Base-by-base conservation (phyloP, 2,113 vertebrate species). In the Empidonax alnorum region DNA sequence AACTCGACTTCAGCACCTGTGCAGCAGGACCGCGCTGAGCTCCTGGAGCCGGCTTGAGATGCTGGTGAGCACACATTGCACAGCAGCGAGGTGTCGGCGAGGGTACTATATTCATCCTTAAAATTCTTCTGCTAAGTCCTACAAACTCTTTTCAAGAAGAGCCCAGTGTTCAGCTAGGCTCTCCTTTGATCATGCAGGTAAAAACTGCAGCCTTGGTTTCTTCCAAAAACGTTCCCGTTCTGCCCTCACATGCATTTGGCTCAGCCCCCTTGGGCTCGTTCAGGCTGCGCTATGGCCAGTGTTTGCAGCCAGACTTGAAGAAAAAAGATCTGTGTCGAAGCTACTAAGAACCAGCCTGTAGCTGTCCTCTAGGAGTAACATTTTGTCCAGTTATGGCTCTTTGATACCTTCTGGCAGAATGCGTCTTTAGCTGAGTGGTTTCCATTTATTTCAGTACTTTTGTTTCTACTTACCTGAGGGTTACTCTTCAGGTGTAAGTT, bases 11-110 rank as follows among this genome's bases (percentile, higher is more conserved):
- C 22, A 12, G 69, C n/a, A 14, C 27, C 50, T 11, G 31, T 16
- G 82, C n/a, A 5, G 20, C 50, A 35, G 44, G n/a, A 10, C 49
- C 13, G 3, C 10, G 1, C 41, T 2, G 35, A 66, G 56, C 18
- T 10, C 55, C 22, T 2, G 2, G 20, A 13, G 33, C 7, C 44
- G 5, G 14, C 5, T 41, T 9, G 5, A 4, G 47, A 30, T 15
- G 12, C 24, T 5, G 27, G 37, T 31, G 39, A 53, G n/a, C 6
- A 1, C 19, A 14, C 16, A 5, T 25, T 19, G 44, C 17, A 6
- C 3, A 22, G 55, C 19, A 8, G 8, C 1, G 2, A 30, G 35
- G 73, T 7, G 0, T 21, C 31, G 12, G 21, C 18, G 22, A 37
- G 9, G 30, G 41, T 13, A 22, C 30, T 53, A 39, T 16, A 31